phyloP scores from a whole-genome alignment of 2,113 vertebrate genomes.

The Cyanoramphus novaezelandiae region DNA sequence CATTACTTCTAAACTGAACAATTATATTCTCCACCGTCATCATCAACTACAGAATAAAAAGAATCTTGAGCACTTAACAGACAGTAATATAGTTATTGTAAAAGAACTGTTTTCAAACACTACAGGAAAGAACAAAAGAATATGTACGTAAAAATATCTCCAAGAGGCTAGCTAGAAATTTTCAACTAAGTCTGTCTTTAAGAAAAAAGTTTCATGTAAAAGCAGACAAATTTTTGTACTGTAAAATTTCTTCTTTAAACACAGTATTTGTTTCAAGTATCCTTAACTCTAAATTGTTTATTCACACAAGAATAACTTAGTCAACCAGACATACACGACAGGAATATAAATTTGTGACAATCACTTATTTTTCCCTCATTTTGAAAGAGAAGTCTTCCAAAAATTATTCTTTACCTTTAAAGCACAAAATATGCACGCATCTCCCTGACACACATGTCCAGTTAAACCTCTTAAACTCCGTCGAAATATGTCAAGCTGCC shows the following conservation, averaged over 20 bases:
- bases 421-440: slow-evolving; percentile 97
- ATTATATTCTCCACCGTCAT: not conserved
- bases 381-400: not conserved
- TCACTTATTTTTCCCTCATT: not conserved
- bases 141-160: not conserved
- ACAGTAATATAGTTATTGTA: not conserved
- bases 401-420: slow-evolving; percentile 85
- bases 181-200: not conserved
- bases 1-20: not conserved
- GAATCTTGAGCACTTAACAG: not conserved
- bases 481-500: slow-evolving; percentile 97
- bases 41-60: not conserved
- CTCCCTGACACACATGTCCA: slow-evolving; percentile 91
- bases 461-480: slow-evolving; percentile 91
- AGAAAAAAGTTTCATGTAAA: not conserved
- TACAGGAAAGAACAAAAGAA: not conserved
- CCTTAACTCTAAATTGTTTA: not conserved
- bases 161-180: not conserved
- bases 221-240: not conserved
- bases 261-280: not conserved
- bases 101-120: not conserved
- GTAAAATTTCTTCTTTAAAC: not conserved
- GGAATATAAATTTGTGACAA: not conserved
- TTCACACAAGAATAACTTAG: not conserved
- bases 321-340: not conserved